Evolutionary conservation across 2,888 invertebrate genomes (phyloP).

Genomic region (Hyppa rectilinea): DNA sequence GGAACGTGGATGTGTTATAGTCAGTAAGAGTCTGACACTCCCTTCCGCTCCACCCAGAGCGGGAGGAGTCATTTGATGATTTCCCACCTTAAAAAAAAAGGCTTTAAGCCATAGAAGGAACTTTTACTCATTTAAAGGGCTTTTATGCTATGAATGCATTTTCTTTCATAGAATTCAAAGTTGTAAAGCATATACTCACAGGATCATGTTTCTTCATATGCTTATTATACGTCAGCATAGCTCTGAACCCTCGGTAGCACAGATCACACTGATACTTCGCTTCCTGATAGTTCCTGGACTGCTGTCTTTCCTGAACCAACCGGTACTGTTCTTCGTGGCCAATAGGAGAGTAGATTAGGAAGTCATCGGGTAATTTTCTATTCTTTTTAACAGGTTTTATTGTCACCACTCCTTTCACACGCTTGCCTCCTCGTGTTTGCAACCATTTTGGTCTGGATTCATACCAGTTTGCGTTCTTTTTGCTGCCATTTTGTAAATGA

Average conservation of each 20-base stretch:
- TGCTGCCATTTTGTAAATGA: conserved; percentile 77
- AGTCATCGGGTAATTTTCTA: conserved; percentile 77
- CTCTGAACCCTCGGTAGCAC: conserved; percentile 83
- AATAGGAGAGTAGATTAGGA: conserved; percentile 77
- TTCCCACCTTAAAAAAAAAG: no score
- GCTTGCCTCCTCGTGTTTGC: conserved; percentile 70
- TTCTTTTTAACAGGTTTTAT: conserved; percentile 70
- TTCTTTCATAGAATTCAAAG: neutral
- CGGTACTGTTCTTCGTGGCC: conserved; percentile 82
- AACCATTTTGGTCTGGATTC: conserved; percentile 77
- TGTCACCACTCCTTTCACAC: conserved; percentile 67
- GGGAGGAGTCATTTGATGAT: no score
- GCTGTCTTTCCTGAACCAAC: conserved; percentile 76
- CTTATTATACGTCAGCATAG: conserved; percentile 77
- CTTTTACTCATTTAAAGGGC: neutral
- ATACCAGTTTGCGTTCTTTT: conserved; percentile 75
- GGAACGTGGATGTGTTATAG: no score
- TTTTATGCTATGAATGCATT: neutral
- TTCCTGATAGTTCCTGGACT: conserved; percentile 80
- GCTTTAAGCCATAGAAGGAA: neutral
- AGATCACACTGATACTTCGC: conserved; percentile 80
- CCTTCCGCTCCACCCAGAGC: no score
- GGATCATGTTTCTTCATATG: conserved; percentile 88
- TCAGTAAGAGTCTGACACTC: no score
- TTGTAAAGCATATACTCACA: conserved; percentile 70